Evolutionary conservation across 64 coral and sea anemone genomes (phyloP).

Genomic region (Dendronephthya gigantea): DNA sequence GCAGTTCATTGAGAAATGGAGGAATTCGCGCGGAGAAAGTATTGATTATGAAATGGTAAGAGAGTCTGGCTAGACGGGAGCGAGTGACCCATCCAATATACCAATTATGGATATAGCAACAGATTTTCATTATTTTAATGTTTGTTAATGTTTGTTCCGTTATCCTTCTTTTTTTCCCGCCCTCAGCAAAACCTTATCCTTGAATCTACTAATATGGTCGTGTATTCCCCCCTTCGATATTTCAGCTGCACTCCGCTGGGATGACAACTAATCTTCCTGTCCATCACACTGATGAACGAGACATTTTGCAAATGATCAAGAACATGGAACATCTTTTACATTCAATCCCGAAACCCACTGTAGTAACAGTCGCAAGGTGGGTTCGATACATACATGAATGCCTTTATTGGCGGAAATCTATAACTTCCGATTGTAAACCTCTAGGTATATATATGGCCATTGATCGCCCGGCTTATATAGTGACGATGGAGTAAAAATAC

Average conservation of each 20-base stretch:
- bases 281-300: slow-evolving; percentile 60
- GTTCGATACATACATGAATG: background rate
- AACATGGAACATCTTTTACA: slow-evolving; percentile 27
- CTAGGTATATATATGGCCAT: too few species aligned
- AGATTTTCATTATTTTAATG: background rate
- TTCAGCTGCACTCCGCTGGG: slow-evolving; percentile 72
- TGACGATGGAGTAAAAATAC: background rate
- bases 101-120: too few species aligned
- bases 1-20: background rate
- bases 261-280: slow-evolving; percentile 84
- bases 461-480: too few species aligned
- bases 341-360: slow-evolving; percentile 44
- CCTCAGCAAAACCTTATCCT: background rate
- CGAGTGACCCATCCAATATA: background rate
- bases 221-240: background rate
- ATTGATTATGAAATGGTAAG: slow-evolving; percentile 15
- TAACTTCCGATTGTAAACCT: too few species aligned
- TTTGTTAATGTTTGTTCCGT: too few species aligned
- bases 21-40: background rate
- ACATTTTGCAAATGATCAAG: slow-evolving; percentile 51
- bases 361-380: slow-evolving; percentile 78
- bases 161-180: too few species aligned
- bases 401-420: too few species aligned
- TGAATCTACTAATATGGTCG: background rate
- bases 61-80: background rate